Conservation (phyloP, 2,113 vertebrate species). For the Psittacus erithacus region DNA sequence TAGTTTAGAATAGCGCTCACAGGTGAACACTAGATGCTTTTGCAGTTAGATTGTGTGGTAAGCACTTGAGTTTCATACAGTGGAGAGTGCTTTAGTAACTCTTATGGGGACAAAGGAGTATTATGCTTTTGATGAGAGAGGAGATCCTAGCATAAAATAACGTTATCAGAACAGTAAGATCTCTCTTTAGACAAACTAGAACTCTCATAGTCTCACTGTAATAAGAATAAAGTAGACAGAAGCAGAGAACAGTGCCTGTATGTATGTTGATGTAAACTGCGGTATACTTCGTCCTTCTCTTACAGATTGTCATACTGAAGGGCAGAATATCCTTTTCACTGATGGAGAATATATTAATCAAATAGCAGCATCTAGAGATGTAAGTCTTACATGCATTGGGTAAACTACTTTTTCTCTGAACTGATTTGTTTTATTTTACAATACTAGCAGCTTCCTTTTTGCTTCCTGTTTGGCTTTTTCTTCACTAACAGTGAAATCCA, state of each 20-base stretch:
- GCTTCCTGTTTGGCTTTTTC: neutral
- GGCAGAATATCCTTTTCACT: conserved; percentile 97
- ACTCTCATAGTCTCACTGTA: neutral
- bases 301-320: conserved; percentile 91
- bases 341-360: conserved; percentile 99
- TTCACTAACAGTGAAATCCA: neutral
- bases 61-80: neutral
- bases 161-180: neutral
- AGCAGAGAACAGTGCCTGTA: neutral
- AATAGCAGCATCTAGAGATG: conserved; percentile 98
- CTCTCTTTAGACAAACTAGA: neutral
- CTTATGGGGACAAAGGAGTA: neutral
- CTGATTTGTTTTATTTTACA: neutral
- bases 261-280: neutral
- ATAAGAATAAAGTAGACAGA: neutral
- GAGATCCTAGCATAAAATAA: neutral
- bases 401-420: neutral
- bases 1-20: neutral
- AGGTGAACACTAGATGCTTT: neutral
- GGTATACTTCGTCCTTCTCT: conserved; percentile 30
- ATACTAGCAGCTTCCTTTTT: neutral
- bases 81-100: neutral
- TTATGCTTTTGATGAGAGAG: neutral
- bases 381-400: conserved; percentile 68
- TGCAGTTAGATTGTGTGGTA: neutral